Conservation (phyloP, 64 coral and sea anemone species). For the Catalaphyllia jardinei region DNA sequence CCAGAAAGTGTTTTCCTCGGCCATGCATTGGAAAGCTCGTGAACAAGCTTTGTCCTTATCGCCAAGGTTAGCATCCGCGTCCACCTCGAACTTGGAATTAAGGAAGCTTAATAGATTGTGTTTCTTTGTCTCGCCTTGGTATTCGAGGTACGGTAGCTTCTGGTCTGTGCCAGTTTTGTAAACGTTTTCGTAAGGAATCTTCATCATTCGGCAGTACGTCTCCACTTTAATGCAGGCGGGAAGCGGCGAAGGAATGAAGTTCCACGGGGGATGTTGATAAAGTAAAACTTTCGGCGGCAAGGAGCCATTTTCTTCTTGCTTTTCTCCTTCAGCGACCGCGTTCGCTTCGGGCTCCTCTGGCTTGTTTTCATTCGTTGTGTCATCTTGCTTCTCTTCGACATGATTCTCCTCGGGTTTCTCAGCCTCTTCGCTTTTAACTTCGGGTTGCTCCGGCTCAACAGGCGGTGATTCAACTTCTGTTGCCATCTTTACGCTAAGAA, state of each 20-base stretch:
- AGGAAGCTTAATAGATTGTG: constrained; percentile 86
- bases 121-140: constrained; percentile 92
- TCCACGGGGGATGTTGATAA: constrained; percentile 83
- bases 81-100: constrained; percentile 88
- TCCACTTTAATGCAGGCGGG: constrained; percentile 88
- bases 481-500: constrained; percentile 70
- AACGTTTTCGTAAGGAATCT: constrained; percentile 93
- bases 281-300: constrained; percentile 76
- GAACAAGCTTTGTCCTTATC: constrained; percentile 63
- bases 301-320: constrained; percentile 76
- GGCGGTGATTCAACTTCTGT: constrained; percentile 78
- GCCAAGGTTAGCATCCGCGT: constrained; percentile 68
- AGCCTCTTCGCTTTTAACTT: constrained; percentile 71
- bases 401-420: constrained; percentile 86
- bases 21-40: constrained; percentile 94
- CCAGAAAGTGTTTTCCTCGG: constrained; percentile 97
- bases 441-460: constrained; percentile 49
- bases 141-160: constrained; percentile 96
- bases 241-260: constrained; percentile 72
- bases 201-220: constrained; percentile 85
- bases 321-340: constrained; percentile 66
- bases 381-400: constrained; percentile 84
- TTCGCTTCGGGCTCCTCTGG: constrained; percentile 56
- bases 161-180: constrained; percentile 84
- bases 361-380: constrained; percentile 53